Conservation (phyloP, 2,888 invertebrate genomes). For the Apocheima hispidaria region DNA sequence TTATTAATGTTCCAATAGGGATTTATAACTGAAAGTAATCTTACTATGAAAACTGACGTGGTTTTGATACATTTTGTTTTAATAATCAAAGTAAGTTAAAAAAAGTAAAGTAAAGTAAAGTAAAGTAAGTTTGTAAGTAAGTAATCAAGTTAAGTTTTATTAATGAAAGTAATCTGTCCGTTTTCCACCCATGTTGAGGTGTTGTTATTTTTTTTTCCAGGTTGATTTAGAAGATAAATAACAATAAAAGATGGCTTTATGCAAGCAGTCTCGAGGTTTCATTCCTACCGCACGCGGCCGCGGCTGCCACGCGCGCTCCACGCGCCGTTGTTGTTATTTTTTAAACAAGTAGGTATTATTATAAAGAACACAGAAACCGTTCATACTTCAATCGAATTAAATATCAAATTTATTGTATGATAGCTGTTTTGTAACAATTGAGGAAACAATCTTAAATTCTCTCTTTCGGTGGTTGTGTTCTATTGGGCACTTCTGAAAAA, state of each 20-base stretch:
- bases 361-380: constrained; percentile 26
- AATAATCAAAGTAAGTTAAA: no score
- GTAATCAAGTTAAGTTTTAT: no score
- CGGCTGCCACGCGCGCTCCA: constrained; percentile 43
- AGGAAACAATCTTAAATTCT: constrained; percentile 1
- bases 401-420: constrained; percentile 13
- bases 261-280: constrained; percentile 63
- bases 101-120: no score
- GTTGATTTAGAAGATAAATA: constrained; percentile 86
- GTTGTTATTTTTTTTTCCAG: constrained; percentile 60
- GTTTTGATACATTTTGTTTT: no score
- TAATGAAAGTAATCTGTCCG: no score
- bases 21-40: no score
- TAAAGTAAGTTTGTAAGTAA: no score
- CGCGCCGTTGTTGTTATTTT: constrained; percentile 27
- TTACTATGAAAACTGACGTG: no score
- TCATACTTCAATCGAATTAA: constrained; percentile 25
- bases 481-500: neutral
- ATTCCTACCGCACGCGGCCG: constrained; percentile 56
- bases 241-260: constrained; percentile 66
- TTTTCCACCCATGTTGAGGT: neutral
- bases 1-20: no score
- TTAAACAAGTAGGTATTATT: constrained; percentile 27
- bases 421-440: constrained; percentile 18
- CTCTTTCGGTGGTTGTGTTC: constrained; percentile 1